Evolutionary conservation across 2,888 invertebrate species (phyloP).

Genomic region (Thelaira solivaga): DNA sequence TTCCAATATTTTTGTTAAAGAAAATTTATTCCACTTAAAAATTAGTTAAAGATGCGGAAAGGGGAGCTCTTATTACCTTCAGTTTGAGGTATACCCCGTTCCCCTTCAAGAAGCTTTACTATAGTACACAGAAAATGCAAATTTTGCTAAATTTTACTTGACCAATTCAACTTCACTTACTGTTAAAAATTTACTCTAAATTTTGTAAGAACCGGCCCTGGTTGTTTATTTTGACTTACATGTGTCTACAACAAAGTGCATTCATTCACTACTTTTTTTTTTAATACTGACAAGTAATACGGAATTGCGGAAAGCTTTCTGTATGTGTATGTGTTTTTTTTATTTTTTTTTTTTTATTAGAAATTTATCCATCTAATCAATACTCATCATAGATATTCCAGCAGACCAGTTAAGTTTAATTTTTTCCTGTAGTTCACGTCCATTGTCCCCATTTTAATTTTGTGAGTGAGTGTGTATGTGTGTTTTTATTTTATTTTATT

Average conservation of each 20-base stretch:
- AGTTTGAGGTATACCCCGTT: no score
- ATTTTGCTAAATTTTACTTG: no score
- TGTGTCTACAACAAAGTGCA: constrained; percentile 24
- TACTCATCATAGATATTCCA: constrained; percentile 26
- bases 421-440: constrained; percentile 42
- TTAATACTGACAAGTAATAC: constrained; percentile 8
- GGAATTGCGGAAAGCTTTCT: background rate
- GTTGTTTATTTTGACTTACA: background rate
- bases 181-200: background rate
- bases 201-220: background rate
- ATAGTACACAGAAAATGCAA: no score
- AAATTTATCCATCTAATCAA: constrained; percentile 56
- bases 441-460: constrained; percentile 38
- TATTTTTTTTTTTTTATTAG: background rate
- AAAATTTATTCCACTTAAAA: no score
- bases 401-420: constrained; percentile 36
- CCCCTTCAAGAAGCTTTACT: no score
- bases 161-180: no score
- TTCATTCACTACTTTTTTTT: constrained; percentile 32
- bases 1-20: no score
- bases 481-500: background rate
- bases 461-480: background rate
- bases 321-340: background rate
- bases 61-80: no score
- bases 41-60: no score